Percentiles rank a stretch among this genome's conserved stretches.
Evolutionary conservation across 2,113 vertebrate species (phyloP).

Genomic region (Campylorhamphus procurvoides): DNA sequence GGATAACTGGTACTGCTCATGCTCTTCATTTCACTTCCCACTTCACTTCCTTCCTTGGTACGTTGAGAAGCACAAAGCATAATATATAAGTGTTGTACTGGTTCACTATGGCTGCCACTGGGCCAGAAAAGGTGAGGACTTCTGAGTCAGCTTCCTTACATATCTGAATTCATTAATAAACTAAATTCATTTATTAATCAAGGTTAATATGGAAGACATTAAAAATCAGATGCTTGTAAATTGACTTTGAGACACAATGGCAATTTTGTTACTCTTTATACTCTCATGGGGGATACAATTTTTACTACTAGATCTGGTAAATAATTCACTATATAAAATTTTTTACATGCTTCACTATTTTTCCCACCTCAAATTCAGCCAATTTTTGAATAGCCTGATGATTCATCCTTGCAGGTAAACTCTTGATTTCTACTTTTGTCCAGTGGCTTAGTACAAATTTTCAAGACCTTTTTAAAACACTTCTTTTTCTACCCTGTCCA

Average conservation of each 20-base stretch:
- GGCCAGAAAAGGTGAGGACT: neutral
- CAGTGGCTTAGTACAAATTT: neutral
- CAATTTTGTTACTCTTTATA: neutral
- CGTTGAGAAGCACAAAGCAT: neutral
- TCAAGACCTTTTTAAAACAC: neutral
- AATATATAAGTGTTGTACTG: neutral
- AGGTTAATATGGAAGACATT: neutral
- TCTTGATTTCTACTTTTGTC: neutral
- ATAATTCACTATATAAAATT: neutral
- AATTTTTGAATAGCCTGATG: neutral
- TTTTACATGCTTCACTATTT: neutral
- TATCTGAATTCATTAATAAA: neutral
- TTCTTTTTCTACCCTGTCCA: neutral
- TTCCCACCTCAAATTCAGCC: neutral
- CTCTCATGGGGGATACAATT: neutral
- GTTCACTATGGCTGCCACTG: neutral
- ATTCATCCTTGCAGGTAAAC: neutral
- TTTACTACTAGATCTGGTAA: neutral
- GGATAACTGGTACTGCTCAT: neutral
- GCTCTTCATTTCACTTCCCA: neutral
- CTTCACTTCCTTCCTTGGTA: neutral
- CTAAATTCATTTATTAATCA: neutral
- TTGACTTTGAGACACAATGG: neutral
- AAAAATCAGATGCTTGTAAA: neutral
- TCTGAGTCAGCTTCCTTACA: neutral